These are phyloP conservation scores for Smutsia gigantea DNA, from an alignment of 2,797 vertebrate genomes.

Conservation along the genomic window DNA sequence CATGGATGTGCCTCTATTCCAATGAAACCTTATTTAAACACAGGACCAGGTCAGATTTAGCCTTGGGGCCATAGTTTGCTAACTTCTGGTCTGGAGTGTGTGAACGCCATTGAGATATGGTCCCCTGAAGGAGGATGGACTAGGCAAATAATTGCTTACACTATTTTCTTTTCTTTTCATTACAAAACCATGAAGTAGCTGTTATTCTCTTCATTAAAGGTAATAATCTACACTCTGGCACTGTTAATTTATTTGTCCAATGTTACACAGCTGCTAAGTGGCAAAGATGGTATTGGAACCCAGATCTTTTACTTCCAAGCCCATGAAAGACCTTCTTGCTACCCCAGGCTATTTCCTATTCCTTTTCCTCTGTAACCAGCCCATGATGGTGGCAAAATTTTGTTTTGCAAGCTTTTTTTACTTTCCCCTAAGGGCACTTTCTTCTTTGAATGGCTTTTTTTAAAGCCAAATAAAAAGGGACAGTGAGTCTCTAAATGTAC, in stretches of 20 bases:
- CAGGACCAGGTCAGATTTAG: not conserved
- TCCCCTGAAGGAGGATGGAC: not conserved
- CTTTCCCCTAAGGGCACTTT: conserved; percentile 6
- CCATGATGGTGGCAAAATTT: not conserved
- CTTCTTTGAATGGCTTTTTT: conserved; percentile 54
- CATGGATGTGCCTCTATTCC: not conserved
- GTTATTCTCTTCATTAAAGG: not conserved
- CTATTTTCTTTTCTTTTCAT: not conserved
- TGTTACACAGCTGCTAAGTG: not conserved
- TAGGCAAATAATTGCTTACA: not conserved
- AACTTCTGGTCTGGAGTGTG: not conserved
- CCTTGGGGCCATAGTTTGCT: not conserved
- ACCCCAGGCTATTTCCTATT: not conserved
- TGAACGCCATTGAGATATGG: not conserved
- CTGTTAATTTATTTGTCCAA: not conserved
- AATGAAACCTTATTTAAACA: not conserved
- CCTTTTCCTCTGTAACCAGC: not conserved
- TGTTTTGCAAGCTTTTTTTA: conserved; percentile 49
- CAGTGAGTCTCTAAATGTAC: conserved; percentile 59
- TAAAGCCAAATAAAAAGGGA: conserved; percentile 50
- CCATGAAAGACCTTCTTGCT: not conserved
- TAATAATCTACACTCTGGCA: not conserved
- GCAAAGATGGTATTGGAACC: not conserved
- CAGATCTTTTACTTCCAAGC: not conserved
- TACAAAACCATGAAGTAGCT: not conserved